Base-by-base conservation (phyloP, 2,888 invertebrate genomes). In the Rapana venosa region DNA sequence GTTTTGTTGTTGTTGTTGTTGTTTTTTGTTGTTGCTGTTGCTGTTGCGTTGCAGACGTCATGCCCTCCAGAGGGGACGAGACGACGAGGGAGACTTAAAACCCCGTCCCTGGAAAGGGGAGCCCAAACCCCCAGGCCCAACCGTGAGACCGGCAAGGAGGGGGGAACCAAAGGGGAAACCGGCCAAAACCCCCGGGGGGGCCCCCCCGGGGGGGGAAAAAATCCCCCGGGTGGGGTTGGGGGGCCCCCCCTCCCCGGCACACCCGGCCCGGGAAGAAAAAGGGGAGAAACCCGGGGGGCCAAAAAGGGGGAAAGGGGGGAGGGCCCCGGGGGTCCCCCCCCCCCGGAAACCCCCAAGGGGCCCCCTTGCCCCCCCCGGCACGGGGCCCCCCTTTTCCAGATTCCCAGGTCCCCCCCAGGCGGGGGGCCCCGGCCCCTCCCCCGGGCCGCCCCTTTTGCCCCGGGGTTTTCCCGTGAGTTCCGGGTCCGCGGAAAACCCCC, bases 21-120 rank as follows among this genome's bases (percentile, higher is more conserved):
- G 4, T 26, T 77, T 77, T 8, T n/a, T 77, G 13, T 77, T 77
- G 30, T 77, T 1, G 30, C n/a, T 77, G 30, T 77, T 26, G 1
- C 4, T 77, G 1, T 77, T 77, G 1, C n/a, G n/a, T 26, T 77
- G 11, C 81, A 83, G 81, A 83, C 81, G 47, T 83, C 36, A 83
- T 79, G 32, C 32, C 32, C 61, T 11, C 58, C 86, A 15, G 86
- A 86, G 86, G 61, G 17, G 85, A 56, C 6, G 66, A 61, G 35
- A 86, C 86, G 35, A 86, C 86, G 13, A 66, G 66, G 86, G 66
- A 1, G 86, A 86, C n/a, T 35, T 86, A 35, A 86, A n/a, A n/a
- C n/a, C n/a, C n/a, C 86, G 13, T 86, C 86, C 15, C 30, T 85
- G 61, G 86, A 47, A 35, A 61, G 86, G 86, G 66, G 86, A 86